Conservation (phyloP, 2,113 vertebrate species). For the Strigops habroptila region DNA sequence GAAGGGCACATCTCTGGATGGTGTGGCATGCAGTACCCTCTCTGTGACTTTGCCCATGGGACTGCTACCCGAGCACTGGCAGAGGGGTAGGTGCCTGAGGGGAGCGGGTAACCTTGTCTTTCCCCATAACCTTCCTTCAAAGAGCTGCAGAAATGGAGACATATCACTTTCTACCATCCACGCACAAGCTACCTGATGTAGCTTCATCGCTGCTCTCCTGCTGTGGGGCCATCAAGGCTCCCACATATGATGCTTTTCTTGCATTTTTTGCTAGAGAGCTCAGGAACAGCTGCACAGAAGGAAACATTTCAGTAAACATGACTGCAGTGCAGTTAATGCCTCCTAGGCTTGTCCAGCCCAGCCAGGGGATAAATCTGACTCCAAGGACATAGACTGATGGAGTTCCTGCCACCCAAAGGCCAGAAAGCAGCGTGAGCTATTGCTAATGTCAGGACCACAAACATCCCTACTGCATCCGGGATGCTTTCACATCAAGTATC, state of each 20-base stretch:
- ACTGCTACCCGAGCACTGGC: background rate
- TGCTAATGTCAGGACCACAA: background rate
- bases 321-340: slow-evolving; percentile 6
- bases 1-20: background rate
- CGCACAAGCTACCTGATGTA: background rate
- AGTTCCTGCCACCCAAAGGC: background rate
- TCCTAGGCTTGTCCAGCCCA: background rate
- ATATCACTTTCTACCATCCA: background rate
- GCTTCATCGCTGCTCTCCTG: background rate
- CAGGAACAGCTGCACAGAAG: background rate
- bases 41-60: background rate
- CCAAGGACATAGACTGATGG: background rate
- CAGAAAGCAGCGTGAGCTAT: background rate
- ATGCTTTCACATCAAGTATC: background rate
- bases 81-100: background rate
- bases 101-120: background rate
- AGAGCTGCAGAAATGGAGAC: background rate
- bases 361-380: slow-evolving; percentile 7
- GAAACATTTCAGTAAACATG: background rate
- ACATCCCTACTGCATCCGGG: background rate
- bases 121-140: background rate
- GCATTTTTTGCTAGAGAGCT: background rate
- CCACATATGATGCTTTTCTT: background rate
- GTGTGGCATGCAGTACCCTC: rapidly evolving
- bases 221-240: background rate